Percentiles rank a stretch among this genome's conserved stretches.
These are phyloP conservation scores for Heterocephalus glaber DNA, from an alignment of 2,113 vertebrate genomes.

Conservation along the genomic window DNA sequence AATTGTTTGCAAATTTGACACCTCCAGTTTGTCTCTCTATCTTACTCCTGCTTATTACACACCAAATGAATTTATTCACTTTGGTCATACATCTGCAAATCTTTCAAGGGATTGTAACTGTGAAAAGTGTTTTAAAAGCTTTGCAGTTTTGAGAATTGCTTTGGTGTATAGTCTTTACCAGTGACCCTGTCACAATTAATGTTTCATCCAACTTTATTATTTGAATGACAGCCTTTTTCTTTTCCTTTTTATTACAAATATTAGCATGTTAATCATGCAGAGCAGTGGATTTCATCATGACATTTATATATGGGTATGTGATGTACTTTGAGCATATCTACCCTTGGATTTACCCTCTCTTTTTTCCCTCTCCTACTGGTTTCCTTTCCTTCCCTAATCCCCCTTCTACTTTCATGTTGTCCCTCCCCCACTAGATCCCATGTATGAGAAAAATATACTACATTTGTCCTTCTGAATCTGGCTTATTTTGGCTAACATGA, in stretches of 20 bases:
- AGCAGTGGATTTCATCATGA: background rate
- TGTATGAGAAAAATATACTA: background rate
- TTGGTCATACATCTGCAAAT: background rate
- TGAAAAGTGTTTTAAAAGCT: conserved; percentile 25
- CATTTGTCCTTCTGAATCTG: background rate
- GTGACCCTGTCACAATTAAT: background rate
- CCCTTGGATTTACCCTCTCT: background rate
- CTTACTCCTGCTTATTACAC: background rate
- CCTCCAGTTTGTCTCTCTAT: background rate
- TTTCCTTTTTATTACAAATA: background rate
- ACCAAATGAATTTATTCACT: background rate
- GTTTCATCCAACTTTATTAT: fast-evolving
- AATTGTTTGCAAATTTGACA: background rate
- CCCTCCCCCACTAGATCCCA: background rate
- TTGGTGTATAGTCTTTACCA: background rate
- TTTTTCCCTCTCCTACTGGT: background rate
- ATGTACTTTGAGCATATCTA: background rate
- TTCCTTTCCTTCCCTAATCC: no score
- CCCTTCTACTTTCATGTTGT: background rate
- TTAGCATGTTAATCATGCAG: background rate
- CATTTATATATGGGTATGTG: background rate
- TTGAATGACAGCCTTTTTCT: background rate
- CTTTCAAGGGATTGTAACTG: conserved; percentile 45
- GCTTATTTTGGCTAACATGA: background rate
- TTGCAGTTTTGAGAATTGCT: background rate